Base-by-base conservation (phyloP, 2,797 vertebrate genomes). In the Salarias fasciatus region DNA sequence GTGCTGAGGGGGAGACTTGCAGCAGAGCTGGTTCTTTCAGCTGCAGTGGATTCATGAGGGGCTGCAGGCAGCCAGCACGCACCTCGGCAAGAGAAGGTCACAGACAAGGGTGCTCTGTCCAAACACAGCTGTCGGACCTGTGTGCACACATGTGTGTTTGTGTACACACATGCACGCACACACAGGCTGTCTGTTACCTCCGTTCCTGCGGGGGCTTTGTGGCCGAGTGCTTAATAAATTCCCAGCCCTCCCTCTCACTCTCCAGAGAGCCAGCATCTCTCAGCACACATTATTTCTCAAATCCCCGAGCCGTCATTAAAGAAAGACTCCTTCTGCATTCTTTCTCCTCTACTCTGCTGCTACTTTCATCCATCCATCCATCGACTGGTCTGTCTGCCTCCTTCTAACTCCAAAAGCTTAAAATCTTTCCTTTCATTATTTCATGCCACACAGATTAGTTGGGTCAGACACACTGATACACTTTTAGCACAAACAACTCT, bases 51-150 rank as follows among this genome's bases (percentile, higher is more conserved):
- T 59, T 75, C 69, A 68, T 11, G 51, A 55, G 18, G 18, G 35
- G 48, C 50, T 0, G n/a, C 6, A 37, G 33, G 45, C 55, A 73
- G 43, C 35, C 65, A 30, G 48, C 1, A 18, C 58, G 69, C 45
- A 78, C 63, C 64, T 77, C 54, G 48, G 56, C 33, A 56, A 60
- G 18, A 71, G 62, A 80, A 89, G 85, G 87, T 89, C 89, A 85
- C 55, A 54, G 73, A 87, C 85, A 85, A 87, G 85, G 71, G 60
- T 63, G 75, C 79, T 88, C 87, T 89, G 75, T 88, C 78, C 84
- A 92, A 91, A 93, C 83, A 90, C 89, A 93, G 89, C 87, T 91
- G 88, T 86, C 50, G 1, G 80, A 86, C 71, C 67, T 63, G 72
- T 45, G 52, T 63, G 49, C 63, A 59, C 37, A 67, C 24, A 61